phyloP scores from a whole-genome alignment of 2,888 invertebrate genomes.

The Eumacrocentrus americanus region DNA sequence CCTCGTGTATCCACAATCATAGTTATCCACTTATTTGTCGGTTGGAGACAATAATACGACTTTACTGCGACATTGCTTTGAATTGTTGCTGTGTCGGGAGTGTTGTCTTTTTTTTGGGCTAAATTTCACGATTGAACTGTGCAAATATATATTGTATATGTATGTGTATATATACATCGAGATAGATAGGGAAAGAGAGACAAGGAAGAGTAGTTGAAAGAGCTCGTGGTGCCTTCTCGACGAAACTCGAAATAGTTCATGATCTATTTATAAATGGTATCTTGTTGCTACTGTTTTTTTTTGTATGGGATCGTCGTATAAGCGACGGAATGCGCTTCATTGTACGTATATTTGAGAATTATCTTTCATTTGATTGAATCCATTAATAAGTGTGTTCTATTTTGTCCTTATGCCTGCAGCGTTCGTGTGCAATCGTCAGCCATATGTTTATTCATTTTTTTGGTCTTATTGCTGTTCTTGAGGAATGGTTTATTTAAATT shows the following conservation, averaged over 20 bases:
- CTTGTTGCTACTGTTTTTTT: not conserved
- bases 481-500: not conserved
- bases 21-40: no score
- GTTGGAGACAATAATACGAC: no score
- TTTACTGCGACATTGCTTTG: no score
- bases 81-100: not conserved
- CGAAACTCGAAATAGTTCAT: slow-evolving; percentile 4
- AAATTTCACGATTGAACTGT: not conserved
- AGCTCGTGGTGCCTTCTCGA: no score
- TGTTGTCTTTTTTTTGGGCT: not conserved
- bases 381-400: not conserved
- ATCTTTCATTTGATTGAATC: not conserved
- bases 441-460: no score
- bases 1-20: not conserved
- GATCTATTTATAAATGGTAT: slow-evolving; percentile 7
- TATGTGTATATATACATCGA: not conserved
- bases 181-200: not conserved
- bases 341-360: not conserved
- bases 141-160: not conserved
- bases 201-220: not conserved
- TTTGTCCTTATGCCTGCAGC: not conserved
- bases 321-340: not conserved
- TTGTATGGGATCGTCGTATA: not conserved
- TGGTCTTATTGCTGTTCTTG: no score
- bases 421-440: no score